These are phyloP conservation scores for Druceiella hillmani DNA, from an alignment of 2,888 invertebrate species.

Conservation along the genomic window DNA sequence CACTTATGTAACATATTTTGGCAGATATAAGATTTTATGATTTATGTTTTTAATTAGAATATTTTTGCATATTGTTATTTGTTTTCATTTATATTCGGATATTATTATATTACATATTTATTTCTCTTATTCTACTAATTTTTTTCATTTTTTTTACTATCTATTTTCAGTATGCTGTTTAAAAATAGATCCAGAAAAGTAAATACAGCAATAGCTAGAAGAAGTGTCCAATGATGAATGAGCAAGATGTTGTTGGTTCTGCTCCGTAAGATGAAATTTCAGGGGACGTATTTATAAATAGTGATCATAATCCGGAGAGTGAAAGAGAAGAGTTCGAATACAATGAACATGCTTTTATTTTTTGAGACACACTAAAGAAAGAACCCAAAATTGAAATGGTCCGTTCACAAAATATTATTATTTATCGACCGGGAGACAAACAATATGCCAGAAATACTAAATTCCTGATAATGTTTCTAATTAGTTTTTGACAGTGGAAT, in stretches of 20 bases:
- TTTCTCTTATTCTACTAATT: conserved; percentile 11
- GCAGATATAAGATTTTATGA: conserved; percentile 16
- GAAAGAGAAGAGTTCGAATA: too few species aligned
- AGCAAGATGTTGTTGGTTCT: conserved; percentile 21
- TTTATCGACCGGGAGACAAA: too few species aligned
- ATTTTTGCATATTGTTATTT: conserved; percentile 16
- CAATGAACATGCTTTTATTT: too few species aligned
- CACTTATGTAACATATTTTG: conserved; percentile 16
- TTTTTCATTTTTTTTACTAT: conserved; percentile 9
- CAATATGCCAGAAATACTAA: too few species aligned
- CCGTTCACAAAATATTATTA: too few species aligned
- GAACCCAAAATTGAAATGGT: too few species aligned
- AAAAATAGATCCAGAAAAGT: conserved; percentile 12
- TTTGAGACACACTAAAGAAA: too few species aligned
- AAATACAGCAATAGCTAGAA: conserved; percentile 19
- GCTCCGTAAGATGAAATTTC: conserved; percentile 20
- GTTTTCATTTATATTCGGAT: conserved; percentile 12
- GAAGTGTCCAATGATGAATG: conserved; percentile 19
- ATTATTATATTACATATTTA: conserved; percentile 12
- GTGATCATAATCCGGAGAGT: too few species aligned
- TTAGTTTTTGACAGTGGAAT: too few species aligned
- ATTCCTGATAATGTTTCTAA: too few species aligned
- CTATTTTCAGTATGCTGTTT: conserved; percentile 13
- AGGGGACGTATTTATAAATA: too few species aligned
- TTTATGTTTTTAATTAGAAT: conserved; percentile 13